These are phyloP conservation scores for Pomatostomus ruficeps DNA, from an alignment of 2,113 vertebrate species.

Conservation along the genomic window DNA sequence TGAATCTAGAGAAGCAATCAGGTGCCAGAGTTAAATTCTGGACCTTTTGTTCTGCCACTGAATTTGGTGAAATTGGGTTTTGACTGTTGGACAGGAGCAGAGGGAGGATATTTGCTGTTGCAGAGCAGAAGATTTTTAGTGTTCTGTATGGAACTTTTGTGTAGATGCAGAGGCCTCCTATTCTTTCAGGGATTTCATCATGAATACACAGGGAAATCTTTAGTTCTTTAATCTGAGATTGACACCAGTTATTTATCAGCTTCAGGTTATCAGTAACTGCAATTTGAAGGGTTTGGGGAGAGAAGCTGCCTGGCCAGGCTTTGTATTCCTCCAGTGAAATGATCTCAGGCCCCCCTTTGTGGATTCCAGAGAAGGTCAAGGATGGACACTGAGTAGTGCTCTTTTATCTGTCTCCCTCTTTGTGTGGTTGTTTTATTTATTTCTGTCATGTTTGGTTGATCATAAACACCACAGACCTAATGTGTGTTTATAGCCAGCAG, in stretches of 20 bases:
- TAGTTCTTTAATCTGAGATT: background rate
- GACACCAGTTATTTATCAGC: background rate
- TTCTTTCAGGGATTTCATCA: background rate
- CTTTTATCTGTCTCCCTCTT: background rate
- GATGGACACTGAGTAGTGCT: background rate
- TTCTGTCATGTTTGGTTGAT: background rate
- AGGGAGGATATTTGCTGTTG: background rate
- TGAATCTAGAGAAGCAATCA: background rate
- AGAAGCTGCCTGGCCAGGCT: background rate
- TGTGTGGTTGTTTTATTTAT: background rate
- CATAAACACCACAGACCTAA: background rate
- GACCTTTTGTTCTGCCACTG: background rate
- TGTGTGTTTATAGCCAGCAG: background rate
- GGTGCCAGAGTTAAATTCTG: background rate
- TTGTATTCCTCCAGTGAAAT: background rate
- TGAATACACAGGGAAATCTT: background rate
- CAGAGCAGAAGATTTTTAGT: background rate
- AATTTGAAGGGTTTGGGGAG: background rate
- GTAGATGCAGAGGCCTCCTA: background rate
- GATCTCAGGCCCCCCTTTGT: rapidly evolving
- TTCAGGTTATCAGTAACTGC: background rate
- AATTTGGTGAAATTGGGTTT: background rate
- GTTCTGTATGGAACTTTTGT: background rate
- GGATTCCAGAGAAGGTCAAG: background rate
- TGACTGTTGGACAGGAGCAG: background rate